These are phyloP conservation scores for Acrobasis repandana DNA, from an alignment of 2,888 invertebrate genomes.

Conservation along the genomic window DNA sequence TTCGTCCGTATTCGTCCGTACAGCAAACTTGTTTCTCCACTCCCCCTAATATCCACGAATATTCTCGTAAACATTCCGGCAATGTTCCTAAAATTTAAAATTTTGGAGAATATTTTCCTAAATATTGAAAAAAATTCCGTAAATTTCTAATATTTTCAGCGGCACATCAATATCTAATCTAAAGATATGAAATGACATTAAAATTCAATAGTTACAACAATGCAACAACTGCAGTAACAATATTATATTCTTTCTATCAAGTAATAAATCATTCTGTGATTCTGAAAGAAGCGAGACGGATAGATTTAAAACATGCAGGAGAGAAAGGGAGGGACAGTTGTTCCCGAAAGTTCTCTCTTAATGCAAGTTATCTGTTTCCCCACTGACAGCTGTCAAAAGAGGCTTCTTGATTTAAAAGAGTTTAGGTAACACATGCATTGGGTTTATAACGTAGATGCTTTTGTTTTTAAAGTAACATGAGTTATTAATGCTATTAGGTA, in stretches of 20 bases:
- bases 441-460: not conserved
- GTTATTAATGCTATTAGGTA: too few species aligned
- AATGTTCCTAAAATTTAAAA: too few species aligned
- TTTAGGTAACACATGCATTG: not conserved
- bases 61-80: too few species aligned
- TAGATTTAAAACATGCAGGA: not conserved
- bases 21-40: too few species aligned
- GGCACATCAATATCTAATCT: not conserved
- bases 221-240: not conserved
- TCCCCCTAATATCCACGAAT: too few species aligned
- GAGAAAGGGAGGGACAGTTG: not conserved
- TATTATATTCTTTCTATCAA: not conserved
- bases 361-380: not conserved
- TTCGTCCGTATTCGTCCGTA: too few species aligned
- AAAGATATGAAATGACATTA: not conserved
- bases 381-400: conserved; percentile 1
- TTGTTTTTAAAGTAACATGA: too few species aligned
- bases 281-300: not conserved
- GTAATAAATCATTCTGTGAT: not conserved
- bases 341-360: not conserved
- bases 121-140: too few species aligned
- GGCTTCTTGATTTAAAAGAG: not conserved
- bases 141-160: too few species aligned
- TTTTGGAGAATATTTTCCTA: too few species aligned
- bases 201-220: not conserved